Evolutionary conservation across 2,888 invertebrate species (phyloP).

Genomic region (Ceramica pisi): DNA sequence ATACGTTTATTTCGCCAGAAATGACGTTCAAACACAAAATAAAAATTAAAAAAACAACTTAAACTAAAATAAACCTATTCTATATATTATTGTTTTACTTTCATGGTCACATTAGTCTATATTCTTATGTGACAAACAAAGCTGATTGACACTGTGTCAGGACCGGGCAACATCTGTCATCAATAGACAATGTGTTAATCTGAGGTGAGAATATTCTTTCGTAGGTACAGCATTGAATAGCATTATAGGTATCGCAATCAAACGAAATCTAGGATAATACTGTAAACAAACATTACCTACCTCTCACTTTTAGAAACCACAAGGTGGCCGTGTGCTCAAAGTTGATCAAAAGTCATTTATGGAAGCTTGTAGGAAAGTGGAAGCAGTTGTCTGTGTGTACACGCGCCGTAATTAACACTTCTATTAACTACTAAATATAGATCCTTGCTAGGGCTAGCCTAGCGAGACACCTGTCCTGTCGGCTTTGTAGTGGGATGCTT

Average conservation of each 20-base stretch:
- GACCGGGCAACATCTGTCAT: no score
- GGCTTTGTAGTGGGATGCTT: background rate
- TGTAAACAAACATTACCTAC: slow-evolving; percentile 38
- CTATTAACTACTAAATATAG: slow-evolving; percentile 49
- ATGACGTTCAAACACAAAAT: no score
- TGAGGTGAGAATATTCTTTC: no score
- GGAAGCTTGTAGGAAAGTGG: slow-evolving; percentile 63
- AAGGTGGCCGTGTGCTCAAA: slow-evolving; percentile 20
- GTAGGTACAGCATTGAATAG: no score
- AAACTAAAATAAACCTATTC: no score
- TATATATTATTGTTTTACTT: no score
- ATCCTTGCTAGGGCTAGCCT: slow-evolving; percentile 31
- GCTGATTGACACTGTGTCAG: no score
- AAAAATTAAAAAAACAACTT: no score
- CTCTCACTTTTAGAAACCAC: slow-evolving; percentile 57
- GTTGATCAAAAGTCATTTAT: slow-evolving; percentile 47
- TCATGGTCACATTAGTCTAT: no score
- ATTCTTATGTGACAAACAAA: no score
- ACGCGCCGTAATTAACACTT: slow-evolving; percentile 63
- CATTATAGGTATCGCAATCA: background rate
- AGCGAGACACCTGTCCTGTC: background rate
- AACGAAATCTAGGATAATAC: background rate
- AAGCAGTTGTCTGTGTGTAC: slow-evolving; percentile 48
- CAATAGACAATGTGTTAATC: no score
- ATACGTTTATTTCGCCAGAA: no score